phyloP scores from a whole-genome alignment of 2,888 invertebrate species.

The Ecdyonurus torrentis region DNA sequence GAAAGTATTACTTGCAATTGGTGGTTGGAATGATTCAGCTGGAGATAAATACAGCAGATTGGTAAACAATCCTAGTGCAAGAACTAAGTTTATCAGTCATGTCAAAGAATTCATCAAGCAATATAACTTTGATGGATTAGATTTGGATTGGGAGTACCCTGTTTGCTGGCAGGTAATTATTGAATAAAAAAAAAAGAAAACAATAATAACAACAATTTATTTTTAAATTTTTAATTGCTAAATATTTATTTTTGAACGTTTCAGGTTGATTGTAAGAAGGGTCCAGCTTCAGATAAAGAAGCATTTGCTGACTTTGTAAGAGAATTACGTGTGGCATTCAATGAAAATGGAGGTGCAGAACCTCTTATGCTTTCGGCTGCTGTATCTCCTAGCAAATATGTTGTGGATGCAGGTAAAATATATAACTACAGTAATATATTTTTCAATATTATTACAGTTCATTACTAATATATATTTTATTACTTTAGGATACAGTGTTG shows the following conservation, averaged over 20 bases:
- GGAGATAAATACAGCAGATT: slow-evolving; percentile 76
- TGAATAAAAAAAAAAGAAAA: too few species aligned
- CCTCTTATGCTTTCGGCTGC: slow-evolving; percentile 58
- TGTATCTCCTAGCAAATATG: slow-evolving; percentile 68
- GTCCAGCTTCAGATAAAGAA: slow-evolving; percentile 61
- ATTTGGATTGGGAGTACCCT: slow-evolving; percentile 90
- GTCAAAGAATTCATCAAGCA: slow-evolving; percentile 60
- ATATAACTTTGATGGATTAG: slow-evolving; percentile 75
- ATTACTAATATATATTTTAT: slow-evolving; percentile 5
- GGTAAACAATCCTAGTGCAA: slow-evolving; percentile 52
- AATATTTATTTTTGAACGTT: slow-evolving; percentile 9
- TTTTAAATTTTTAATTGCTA: background rate
- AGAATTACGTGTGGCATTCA: slow-evolving; percentile 55
- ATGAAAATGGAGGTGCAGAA: slow-evolving; percentile 36
- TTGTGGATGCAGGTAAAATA: slow-evolving; percentile 48
- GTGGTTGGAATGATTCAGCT: slow-evolving; percentile 90
- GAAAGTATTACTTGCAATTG: slow-evolving; percentile 73
- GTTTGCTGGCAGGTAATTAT: slow-evolving; percentile 61
- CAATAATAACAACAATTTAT: background rate
- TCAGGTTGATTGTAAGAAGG: slow-evolving; percentile 67
- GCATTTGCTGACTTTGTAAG: slow-evolving; percentile 57
- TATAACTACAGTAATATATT: background rate
- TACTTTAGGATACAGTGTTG: slow-evolving; percentile 52
- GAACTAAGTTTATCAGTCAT: slow-evolving; percentile 55
- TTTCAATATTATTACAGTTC: background rate